These are phyloP conservation scores for Archocentrus centrarchus DNA, from an alignment of 2,113 vertebrate species.

Conservation along the genomic window DNA sequence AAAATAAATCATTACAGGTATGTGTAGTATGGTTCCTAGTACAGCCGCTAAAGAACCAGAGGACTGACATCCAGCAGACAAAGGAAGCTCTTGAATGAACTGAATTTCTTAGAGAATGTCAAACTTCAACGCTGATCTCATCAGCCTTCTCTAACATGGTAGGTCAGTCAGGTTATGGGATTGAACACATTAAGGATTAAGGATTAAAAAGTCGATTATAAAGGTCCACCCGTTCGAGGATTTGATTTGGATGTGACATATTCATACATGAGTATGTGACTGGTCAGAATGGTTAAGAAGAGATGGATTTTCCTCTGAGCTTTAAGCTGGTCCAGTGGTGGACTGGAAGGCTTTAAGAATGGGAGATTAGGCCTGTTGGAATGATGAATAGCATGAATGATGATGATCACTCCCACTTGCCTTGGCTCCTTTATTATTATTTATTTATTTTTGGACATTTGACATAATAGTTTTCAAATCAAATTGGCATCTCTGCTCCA, in stretches of 20 bases:
- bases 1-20: background rate
- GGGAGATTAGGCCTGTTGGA: conserved; percentile 52
- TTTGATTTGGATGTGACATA: conserved; percentile 55
- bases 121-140: conserved; percentile 60
- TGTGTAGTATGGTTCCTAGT: background rate
- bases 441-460: conserved; percentile 6
- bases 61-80: conserved; percentile 15
- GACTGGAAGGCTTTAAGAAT: conserved; percentile 48
- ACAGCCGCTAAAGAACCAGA: background rate
- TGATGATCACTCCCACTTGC: conserved; percentile 47
- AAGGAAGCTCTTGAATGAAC: conserved; percentile 35
- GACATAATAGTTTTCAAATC: conserved; percentile 22
- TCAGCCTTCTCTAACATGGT: conserved; percentile 57
- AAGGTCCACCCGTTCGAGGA: conserved; percentile 41
- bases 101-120: conserved; percentile 31
- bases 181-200: conserved; percentile 73
- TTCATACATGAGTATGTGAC: conserved; percentile 60
- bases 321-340: conserved; percentile 53
- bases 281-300: conserved; percentile 67
- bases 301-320: conserved; percentile 54
- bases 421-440: background rate
- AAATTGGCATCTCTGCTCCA: background rate
- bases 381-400: conserved; percentile 45
- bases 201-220: conserved; percentile 73
- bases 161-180: conserved; percentile 68